Conservation (phyloP, 2,797 vertebrate species). For the Benthosema pterotum region DNA sequence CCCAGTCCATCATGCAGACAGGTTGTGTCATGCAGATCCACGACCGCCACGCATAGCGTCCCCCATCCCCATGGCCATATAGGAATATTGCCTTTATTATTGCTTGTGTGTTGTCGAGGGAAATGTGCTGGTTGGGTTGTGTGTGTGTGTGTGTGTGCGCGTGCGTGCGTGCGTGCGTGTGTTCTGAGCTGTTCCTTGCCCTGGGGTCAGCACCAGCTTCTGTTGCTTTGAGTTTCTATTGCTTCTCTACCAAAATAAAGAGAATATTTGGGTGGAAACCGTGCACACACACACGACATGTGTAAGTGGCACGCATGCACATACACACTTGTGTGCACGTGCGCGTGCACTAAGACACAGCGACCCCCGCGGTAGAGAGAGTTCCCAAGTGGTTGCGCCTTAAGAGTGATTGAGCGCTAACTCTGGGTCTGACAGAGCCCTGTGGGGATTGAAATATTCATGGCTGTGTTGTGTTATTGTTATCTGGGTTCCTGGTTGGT, state of each 20-base stretch:
- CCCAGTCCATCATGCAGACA: conserved; percentile 64
- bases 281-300: conserved; percentile 20
- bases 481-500: conserved; percentile 53
- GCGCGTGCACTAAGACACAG: neutral
- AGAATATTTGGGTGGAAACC: conserved; percentile 34
- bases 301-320: neutral
- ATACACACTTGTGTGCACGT: conserved; percentile 3
- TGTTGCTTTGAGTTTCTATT: conserved; percentile 44
- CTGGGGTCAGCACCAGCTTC: conserved; percentile 47
- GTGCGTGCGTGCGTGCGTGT: neutral
- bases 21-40: conserved; percentile 55
- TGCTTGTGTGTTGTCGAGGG: conserved; percentile 46
- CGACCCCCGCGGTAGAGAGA: conserved; percentile 2
- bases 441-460: conserved; percentile 64
- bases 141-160: conserved; percentile 20
- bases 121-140: neutral
- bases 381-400: conserved; percentile 59
- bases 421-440: conserved; percentile 51
- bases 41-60: conserved; percentile 41
- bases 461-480: conserved; percentile 55
- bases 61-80: conserved; percentile 42
- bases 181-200: conserved; percentile 8
- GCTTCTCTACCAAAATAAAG: conserved; percentile 47
- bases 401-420: conserved; percentile 64
- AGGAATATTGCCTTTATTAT: conserved; percentile 60